phyloP scores from a whole-genome alignment of 1,140 invertebrate species.

The Bombus impatiens region DNA sequence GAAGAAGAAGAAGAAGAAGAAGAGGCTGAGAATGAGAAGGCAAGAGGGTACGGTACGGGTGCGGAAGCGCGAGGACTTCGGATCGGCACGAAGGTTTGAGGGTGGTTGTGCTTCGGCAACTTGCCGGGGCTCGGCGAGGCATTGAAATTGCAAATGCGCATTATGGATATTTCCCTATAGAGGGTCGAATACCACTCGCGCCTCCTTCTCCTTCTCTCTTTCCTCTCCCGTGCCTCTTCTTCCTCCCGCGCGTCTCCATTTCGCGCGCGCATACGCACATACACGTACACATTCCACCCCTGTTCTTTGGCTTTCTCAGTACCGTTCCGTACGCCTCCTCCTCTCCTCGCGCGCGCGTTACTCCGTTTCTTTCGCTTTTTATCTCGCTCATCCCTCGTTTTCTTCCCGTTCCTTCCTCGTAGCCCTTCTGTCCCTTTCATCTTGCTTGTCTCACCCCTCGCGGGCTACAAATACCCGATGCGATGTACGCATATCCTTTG shows the following conservation, averaged over 20 bases:
- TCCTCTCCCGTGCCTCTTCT: neutral
- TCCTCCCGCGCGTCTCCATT: constrained; percentile 1
- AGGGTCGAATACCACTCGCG: constrained; percentile 70
- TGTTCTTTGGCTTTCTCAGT: constrained; percentile 43
- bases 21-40: neutral
- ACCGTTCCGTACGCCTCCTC: constrained; percentile 42
- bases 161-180: constrained; percentile 82
- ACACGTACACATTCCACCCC: neutral
- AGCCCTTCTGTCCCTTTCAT: constrained; percentile 30
- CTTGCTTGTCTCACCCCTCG: neutral
- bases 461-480: constrained; percentile 16
- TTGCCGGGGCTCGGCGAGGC: constrained; percentile 70
- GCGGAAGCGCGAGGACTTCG: constrained; percentile 59
- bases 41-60: constrained; percentile 22
- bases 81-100: constrained; percentile 60
- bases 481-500: constrained; percentile 28
- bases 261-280: constrained; percentile 9
- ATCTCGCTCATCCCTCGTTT: constrained; percentile 24
- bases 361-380: constrained; percentile 47
- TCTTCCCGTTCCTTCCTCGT: constrained; percentile 47
- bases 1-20: neutral
- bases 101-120: constrained; percentile 66
- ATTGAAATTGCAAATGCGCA: constrained; percentile 83
- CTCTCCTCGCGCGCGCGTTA: constrained; percentile 61
- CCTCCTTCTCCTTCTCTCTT: neutral